Percentiles rank a stretch among this genome's conserved stretches.
These are phyloP conservation scores for Zaprionus lineosus DNA, from an alignment of 2,888 invertebrate species.

Conservation along the genomic window DNA sequence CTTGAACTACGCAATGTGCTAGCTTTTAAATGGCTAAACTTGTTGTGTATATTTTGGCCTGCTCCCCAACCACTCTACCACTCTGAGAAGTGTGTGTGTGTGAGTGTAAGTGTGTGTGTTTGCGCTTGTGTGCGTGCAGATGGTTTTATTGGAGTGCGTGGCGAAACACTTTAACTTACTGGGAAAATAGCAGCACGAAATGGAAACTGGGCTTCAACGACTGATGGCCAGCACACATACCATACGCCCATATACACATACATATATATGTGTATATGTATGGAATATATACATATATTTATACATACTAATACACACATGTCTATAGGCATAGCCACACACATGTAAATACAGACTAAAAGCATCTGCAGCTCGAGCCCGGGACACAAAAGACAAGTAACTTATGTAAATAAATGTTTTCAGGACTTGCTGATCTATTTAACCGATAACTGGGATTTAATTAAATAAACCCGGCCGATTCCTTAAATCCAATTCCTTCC, in stretches of 20 bases:
- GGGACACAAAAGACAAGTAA: conserved; percentile 18
- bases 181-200: conserved; percentile 43
- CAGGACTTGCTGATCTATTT: conserved; percentile 33
- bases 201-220: conserved; percentile 42
- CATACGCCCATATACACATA: conserved; percentile 3
- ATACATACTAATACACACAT: too few relatives aligned
- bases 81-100: background rate
- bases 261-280: background rate
- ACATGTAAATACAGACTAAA: conserved; percentile 19
- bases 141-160: conserved; percentile 78
- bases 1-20: conserved; percentile 43
- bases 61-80: too few relatives aligned
- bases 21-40: conserved; percentile 45
- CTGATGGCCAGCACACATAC: conserved; percentile 23
- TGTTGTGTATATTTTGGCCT: conserved; percentile 16
- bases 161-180: conserved; percentile 74
- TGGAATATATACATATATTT: background rate
- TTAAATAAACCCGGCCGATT: conserved; percentile 20
- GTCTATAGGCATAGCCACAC: background rate
- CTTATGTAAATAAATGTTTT: conserved; percentile 21
- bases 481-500: conserved; percentile 6
- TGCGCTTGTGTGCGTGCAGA: conserved; percentile 66
- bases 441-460: conserved; percentile 39
- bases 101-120: too few relatives aligned
- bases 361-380: conserved; percentile 13